These are phyloP conservation scores for Morelia viridis DNA, from an alignment of 2,797 vertebrate genomes.

Conservation along the genomic window DNA sequence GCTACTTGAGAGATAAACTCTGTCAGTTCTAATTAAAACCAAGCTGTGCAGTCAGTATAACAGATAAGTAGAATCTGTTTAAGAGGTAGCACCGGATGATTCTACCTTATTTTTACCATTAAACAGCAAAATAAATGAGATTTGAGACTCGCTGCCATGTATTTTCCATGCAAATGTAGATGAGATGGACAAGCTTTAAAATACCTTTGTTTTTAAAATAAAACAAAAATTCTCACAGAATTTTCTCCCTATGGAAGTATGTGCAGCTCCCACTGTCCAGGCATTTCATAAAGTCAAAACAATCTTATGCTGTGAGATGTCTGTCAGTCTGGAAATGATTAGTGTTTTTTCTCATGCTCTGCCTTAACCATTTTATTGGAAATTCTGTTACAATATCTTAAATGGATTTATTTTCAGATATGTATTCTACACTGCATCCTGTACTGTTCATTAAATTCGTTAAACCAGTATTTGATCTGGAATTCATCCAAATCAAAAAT, in stretches of 20 bases:
- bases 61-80: neutral
- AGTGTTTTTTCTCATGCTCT: neutral
- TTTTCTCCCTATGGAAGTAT: neutral
- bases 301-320: neutral
- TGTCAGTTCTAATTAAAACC: neutral
- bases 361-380: neutral
- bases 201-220: neutral
- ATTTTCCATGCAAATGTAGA: neutral
- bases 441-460: neutral
- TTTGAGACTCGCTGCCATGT: neutral
- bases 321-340: neutral
- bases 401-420: neutral
- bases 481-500: neutral
- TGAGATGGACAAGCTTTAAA: neutral
- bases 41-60: neutral
- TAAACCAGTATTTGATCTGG: neutral
- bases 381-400: neutral
- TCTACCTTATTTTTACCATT: neutral
- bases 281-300: neutral
- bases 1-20: neutral
- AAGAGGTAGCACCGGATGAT: neutral
- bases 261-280: neutral
- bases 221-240: neutral
- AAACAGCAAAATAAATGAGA: neutral
- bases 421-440: too few species aligned